phyloP scores from a whole-genome alignment of 2,888 invertebrate species.

The Oxytorus armatus region DNA sequence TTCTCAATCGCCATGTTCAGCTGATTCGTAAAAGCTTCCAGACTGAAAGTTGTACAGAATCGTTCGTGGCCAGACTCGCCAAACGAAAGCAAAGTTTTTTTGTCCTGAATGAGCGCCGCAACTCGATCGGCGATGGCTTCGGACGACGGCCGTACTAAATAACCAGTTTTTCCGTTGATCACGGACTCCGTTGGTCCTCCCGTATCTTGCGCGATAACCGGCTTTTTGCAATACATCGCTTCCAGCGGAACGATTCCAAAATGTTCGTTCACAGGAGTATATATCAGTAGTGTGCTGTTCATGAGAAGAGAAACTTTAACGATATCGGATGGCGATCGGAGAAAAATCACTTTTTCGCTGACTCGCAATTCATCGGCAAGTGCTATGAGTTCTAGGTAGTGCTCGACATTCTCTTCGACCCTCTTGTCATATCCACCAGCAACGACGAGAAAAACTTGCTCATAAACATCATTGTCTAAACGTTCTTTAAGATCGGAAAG shows the following conservation, averaged over 20 bases:
- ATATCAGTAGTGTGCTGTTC: constrained; percentile 92
- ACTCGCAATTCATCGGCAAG: constrained; percentile 88
- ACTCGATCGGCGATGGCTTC: constrained; percentile 92
- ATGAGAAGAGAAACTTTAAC: constrained; percentile 93
- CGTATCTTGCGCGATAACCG: constrained; percentile 97
- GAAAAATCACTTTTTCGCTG: constrained; percentile 91
- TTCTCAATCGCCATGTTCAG: constrained; percentile 85
- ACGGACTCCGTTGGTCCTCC: constrained; percentile 99
- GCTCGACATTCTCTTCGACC: constrained; percentile 94
- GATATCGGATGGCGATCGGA: constrained; percentile 94
- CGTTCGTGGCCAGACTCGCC: constrained; percentile 91
- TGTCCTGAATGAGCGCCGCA: constrained; percentile 88
- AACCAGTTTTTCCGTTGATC: constrained; percentile 91
- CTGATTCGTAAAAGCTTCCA: constrained; percentile 90
- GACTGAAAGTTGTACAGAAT: constrained; percentile 93
- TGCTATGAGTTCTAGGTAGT: constrained; percentile 91
- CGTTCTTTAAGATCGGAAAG: constrained; percentile 88
- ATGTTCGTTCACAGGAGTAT: constrained; percentile 98
- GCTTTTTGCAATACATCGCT: constrained; percentile 97
- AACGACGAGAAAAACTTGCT: constrained; percentile 92
- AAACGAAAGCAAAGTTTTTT: constrained; percentile 87
- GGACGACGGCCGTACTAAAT: constrained; percentile 90
- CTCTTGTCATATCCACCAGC: constrained; percentile 98
- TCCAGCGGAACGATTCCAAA: constrained; percentile 99
- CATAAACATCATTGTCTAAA: constrained; percentile 87